A percentile compares a stretch with the other conserved stretches of the same genome.
Conservation (phyloP, 1,140 invertebrate genomes). For the Conus betulinus region DNA sequence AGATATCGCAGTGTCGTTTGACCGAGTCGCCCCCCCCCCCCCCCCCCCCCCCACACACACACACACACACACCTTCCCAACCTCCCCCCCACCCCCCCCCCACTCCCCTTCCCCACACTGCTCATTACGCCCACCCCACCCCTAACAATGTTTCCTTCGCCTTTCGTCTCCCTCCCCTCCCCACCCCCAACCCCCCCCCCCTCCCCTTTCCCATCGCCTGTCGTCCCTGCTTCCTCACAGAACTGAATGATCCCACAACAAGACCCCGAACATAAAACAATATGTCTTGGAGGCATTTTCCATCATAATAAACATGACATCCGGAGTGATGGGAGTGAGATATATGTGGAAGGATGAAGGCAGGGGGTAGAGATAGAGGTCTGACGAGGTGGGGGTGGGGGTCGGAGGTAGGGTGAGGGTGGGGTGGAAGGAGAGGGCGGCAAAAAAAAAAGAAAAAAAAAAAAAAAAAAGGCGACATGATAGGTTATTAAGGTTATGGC, state of each 20-base stretch:
- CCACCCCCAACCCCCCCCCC: too few species aligned
- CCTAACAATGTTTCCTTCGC: too few species aligned
- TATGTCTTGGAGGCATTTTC: slow-evolving; percentile 1
- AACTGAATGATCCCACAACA: background rate
- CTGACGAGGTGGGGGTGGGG: background rate
- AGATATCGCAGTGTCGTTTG: background rate
- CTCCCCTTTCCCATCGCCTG: too few species aligned
- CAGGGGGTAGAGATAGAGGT: too few species aligned
- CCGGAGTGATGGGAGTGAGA: too few species aligned
- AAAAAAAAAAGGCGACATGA: too few species aligned
- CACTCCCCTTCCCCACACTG: background rate
- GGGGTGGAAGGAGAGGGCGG: too few species aligned
- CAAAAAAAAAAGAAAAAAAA: too few species aligned
- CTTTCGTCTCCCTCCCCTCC: too few species aligned
- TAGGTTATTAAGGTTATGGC: too few species aligned
- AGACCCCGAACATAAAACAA: background rate
- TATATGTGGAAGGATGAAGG: too few species aligned
- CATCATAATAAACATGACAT: background rate
- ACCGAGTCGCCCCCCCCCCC: background rate
- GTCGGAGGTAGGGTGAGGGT: too few species aligned
- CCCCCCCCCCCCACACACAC: background rate
- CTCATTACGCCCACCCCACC: background rate
- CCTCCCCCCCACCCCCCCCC: background rate
- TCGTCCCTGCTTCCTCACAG: background rate
- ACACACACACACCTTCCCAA: background rate